A percentile compares a stretch with the other conserved stretches of the same genome.
Conservation (phyloP, 2,888 invertebrate genomes). For the Apodemia duryi region DNA sequence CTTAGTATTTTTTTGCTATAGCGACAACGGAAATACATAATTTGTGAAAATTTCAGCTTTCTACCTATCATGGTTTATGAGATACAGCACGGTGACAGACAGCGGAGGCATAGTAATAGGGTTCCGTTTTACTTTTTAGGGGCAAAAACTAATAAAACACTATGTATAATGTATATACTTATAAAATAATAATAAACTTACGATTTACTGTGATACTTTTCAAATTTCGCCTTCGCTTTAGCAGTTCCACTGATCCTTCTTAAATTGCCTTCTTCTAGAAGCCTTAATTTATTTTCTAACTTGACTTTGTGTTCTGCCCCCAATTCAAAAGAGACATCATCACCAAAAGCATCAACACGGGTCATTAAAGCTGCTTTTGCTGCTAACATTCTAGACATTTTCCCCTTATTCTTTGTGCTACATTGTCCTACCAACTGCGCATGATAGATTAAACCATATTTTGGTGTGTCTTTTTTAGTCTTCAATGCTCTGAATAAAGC, state of each 20-base stretch:
- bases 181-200: conserved; percentile 38
- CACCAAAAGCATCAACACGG: conserved; percentile 97
- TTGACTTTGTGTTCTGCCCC: conserved; percentile 95
- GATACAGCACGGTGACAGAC: too few species aligned
- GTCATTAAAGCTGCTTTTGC: conserved; percentile 96
- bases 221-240: conserved; percentile 93
- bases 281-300: conserved; percentile 87
- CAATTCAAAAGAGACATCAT: conserved; percentile 89
- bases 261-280: conserved; percentile 92
- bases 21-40: too few species aligned
- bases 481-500: conserved; percentile 98
- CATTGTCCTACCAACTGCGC: conserved; percentile 95
- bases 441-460: conserved; percentile 99
- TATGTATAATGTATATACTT: not conserved
- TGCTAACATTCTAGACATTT: conserved; percentile 96
- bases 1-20: too few species aligned
- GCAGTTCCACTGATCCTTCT: conserved; percentile 92
- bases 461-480: conserved; percentile 98
- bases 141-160: not conserved
- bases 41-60: too few species aligned
- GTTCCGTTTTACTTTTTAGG: too few species aligned
- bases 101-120: too few species aligned
- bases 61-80: too few species aligned
- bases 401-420: conserved; percentile 94
- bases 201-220: conserved; percentile 94